Evolutionary conservation across 2,888 invertebrate genomes (phyloP), one percentile per base, ranked within the genome.

Genomic region (Lochmaea capreae): DNA sequence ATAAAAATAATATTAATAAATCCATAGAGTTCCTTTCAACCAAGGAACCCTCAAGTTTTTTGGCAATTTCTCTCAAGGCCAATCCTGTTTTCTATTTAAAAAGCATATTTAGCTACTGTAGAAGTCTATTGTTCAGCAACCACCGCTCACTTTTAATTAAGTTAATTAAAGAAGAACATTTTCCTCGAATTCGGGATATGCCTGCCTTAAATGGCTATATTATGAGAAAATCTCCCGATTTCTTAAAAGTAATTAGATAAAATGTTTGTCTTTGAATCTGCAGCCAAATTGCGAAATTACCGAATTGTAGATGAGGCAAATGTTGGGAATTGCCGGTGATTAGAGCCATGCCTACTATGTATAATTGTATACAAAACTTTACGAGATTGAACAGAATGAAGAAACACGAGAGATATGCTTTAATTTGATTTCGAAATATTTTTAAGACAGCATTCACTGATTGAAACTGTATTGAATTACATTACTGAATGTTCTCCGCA

Each of bases 151-250:
- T 77, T 77, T 77, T 77, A 77, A 77, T 77, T 77, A 75, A 75
- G 46, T 75, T 73, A 77, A 75, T 77, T 77, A 77, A 72, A 77
- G 66, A 71, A 67, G 71, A 77, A 63, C 73, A 75, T 73, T 75
- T 71, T 46, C 71, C 70, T 65, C 54, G 73, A 70, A 75, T 75
- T 71, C 61, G 62, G 68, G 75, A 77, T 77, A 77, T 75, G 77
- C 67, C 72, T 46, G 72, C 71, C 73, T 62, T 69, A 69, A 77
- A 77, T 65, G 75, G 69, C 73, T 73, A 71, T 72, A 75, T 75
- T 73, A 75, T 75, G 73, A 77, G 75, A 72, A 73, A 73, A 77
- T 77, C 77, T 77, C 77, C 75, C 75, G 75, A 77, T 77, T 77
- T 73, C 73, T 77, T 72, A 73, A 71, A 72, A 73, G 75, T 77